phyloP scores from a whole-genome alignment of 2,113 vertebrate species.

The Saguinus imperator region DNA sequence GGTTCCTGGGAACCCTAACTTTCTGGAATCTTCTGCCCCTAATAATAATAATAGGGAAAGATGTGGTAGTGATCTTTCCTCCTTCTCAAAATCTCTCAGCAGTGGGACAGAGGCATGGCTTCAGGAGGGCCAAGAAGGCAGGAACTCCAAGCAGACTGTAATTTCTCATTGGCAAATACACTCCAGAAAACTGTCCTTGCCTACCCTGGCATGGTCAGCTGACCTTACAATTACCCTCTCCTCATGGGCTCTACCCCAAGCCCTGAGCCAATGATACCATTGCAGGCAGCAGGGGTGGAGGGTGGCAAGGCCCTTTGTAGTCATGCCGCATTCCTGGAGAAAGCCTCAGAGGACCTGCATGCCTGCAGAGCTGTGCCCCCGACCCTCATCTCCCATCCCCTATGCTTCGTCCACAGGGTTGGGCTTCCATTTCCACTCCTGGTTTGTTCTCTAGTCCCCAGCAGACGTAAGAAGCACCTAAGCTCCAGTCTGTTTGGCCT shows the following conservation, averaged over 20 bases:
- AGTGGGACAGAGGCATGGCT: not conserved
- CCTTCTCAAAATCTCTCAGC: not conserved
- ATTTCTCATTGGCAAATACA: not conserved
- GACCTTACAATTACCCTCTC: not conserved
- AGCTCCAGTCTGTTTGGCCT: not conserved
- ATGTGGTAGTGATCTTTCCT: not conserved
- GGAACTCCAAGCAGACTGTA: not conserved
- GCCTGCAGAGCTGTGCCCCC: not conserved
- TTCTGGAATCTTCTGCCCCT: not conserved
- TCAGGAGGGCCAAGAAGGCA: not conserved
- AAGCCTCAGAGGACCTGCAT: not conserved
- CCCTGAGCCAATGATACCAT: not conserved
- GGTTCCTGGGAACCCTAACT: not conserved
- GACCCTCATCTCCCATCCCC: not conserved
- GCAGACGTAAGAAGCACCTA: not conserved
- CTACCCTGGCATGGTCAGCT: not conserved
- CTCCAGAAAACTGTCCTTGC: not conserved
- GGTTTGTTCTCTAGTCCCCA: not conserved
- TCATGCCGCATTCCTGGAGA: not conserved
- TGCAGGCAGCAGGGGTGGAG: too few relatives aligned
- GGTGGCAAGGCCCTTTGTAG: not conserved
- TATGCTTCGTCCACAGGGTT: fast-evolving
- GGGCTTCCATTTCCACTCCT: not conserved
- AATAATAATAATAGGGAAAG: not conserved
- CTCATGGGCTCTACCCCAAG: not conserved